These are phyloP conservation scores for Orchesellides sinensis DNA, from an alignment of 2,888 invertebrate species.

Conservation along the genomic window DNA sequence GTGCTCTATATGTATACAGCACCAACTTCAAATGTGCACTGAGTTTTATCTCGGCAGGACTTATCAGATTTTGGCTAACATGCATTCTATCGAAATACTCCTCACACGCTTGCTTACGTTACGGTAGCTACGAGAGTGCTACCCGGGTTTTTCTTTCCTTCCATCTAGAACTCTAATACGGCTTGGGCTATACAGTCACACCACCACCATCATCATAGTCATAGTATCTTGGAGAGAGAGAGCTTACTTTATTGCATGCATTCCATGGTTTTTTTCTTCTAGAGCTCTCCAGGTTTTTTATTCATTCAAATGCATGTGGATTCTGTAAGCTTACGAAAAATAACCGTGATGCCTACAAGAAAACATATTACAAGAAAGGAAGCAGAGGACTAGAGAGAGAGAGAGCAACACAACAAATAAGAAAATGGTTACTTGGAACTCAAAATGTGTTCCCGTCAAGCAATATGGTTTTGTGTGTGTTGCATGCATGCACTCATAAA, in stretches of 20 bases:
- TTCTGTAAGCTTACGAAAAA: conserved; percentile 2
- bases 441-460: conserved; percentile 27
- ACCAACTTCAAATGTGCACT: conserved; percentile 30
- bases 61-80: conserved; percentile 41
- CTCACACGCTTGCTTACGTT: conserved; percentile 5
- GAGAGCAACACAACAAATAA: conserved; percentile 25
- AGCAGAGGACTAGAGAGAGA: neutral
- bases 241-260: no score
- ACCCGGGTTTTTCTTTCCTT: conserved; percentile 26
- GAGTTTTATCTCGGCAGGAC: conserved; percentile 35
- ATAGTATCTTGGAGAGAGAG: no score
- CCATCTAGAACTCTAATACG: conserved; percentile 16
- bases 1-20: conserved; percentile 23
- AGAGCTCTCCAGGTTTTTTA: conserved; percentile 30
- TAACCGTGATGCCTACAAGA: conserved; percentile 10
- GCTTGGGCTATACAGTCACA: neutral
- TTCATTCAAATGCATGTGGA: conserved; percentile 7
- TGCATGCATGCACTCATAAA: conserved; percentile 11
- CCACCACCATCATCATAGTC: conserved; percentile 7
- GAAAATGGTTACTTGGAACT: conserved; percentile 18
- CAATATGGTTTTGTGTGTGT: neutral
- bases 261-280: conserved; percentile 36
- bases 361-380: no score
- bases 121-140: neutral
- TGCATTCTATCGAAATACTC: neutral